Evolutionary conservation across 2,797 vertebrate genomes (phyloP), one percentile per base, ranked within the genome.

Genomic region (Chloroceryle amazona): DNA sequence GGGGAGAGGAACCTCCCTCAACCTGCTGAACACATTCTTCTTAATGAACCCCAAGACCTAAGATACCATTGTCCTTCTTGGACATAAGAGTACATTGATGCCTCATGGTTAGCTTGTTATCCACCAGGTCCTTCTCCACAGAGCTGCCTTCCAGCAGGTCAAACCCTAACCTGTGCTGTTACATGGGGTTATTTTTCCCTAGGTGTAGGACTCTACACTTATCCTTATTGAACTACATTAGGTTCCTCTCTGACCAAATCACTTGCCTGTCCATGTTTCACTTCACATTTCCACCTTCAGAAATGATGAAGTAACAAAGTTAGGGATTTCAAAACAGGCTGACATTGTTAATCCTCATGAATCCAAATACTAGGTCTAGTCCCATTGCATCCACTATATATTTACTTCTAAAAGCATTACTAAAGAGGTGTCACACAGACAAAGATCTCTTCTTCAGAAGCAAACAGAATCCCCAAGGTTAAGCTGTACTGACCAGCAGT

Each of bases 401-500:
- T 84, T 92, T 81, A 54, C 54, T 72, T 81, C 47, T 74, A 79
- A 71, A 75, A 72, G 23, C 66, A 66, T 49, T 54, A 58, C 9
- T 47, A 47, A 61, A 72, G 60, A 55, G 10, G 16, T 67, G 28
- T 31, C 52, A 86, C 1, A 2, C 71, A 42, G 75, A 62, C 61
- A 89, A 81, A 70, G 42, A 37, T 28, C 46, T 58, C 21, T 49
- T 75, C 62, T 85, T 61, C 29, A 60, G 71, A 81, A 29, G 39
- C 31, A 72, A 97, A 55, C 6, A 87, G 35, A 13, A 75, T 29
- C 44, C 33, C 15, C 8, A 37, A 44, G 55, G 49, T 81, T 89
- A 81, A 88, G 88, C 28, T 83, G 29, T 74, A 96, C 97, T 96
- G 94, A 96, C 98, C 98, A 11, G 98, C 98, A 55, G 98, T 98